These are phyloP conservation scores for Caiman crocodilus DNA, from an alignment of 2,797 vertebrate species.

Conservation along the genomic window DNA sequence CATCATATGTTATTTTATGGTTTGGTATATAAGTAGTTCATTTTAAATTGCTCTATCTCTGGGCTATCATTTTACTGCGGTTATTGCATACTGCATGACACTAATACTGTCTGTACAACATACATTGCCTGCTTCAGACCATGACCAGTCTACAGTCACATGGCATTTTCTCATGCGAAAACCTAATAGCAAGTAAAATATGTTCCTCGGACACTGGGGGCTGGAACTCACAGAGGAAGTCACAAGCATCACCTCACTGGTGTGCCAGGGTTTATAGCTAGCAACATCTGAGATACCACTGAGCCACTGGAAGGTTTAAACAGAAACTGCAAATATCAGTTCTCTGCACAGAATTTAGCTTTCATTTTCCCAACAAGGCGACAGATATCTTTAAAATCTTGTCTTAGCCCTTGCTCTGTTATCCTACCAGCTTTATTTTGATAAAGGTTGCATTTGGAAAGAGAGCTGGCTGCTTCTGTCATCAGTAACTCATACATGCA, in stretches of 20 bases:
- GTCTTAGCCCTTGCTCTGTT: background rate
- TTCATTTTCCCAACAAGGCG: background rate
- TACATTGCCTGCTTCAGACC: too few relatives aligned
- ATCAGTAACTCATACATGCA: background rate
- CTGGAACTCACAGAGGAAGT: background rate
- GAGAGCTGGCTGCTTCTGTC: background rate
- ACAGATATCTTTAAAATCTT: background rate
- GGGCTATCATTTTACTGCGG: too few relatives aligned
- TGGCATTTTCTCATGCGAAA: background rate
- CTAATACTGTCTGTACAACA: too few relatives aligned
- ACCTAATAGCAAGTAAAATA: background rate
- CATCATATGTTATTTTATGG: too few relatives aligned
- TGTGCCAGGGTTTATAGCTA: background rate
- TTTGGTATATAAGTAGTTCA: too few relatives aligned
- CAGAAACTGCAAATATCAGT: background rate
- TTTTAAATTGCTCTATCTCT: too few relatives aligned
- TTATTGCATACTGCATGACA: too few relatives aligned
- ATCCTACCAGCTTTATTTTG: background rate
- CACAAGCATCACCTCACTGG: background rate
- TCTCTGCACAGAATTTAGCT: background rate
- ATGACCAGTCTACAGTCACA: background rate
- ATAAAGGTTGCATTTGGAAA: background rate
- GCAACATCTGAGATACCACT: background rate
- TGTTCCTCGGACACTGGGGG: background rate
- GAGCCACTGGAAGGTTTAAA: background rate